Base-by-base conservation (phyloP, 2,888 invertebrate genomes). In the Oligia fasciuncula region DNA sequence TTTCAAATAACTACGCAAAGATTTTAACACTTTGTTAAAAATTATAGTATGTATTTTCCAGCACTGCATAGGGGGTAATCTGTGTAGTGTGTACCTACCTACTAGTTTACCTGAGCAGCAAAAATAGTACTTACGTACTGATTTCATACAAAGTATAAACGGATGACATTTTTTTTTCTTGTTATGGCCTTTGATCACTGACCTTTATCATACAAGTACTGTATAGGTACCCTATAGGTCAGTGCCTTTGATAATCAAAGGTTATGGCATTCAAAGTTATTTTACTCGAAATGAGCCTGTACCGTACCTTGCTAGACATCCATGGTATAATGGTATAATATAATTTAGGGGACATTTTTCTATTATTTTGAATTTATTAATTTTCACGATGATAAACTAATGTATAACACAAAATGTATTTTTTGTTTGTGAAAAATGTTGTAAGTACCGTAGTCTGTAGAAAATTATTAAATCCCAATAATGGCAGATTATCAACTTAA, bases 231-330 rank as follows among this genome's bases (percentile, higher is more conserved):
- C 29, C 0, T 29, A 29, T 1, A 29, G 29, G 29, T 29, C 29
- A 29, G 29, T 29, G 29, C 29, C n/a, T n/a, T n/a, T n/a, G n/a
- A n/a, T n/a, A n/a, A n/a, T n/a, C n/a, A n/a, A n/a, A n/a, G n/a
- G n/a, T n/a, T n/a, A n/a, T n/a, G n/a, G n/a, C n/a, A 29, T 29
- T 29, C 29, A 29, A 63, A 40, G 70, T 70, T 23, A 70, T 70
- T 51, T 54, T 29, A 51, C 14, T 70, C 9, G 35, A 8, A 35
- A 54, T 70, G 4, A 11, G 9, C 46, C 17, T 46, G n/a, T n/a
- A n/a, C n/a, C n/a, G 46, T 43, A 9, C 17, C 0, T 43, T n/a
- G 9, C 23, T 23, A 23, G n/a, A 43, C n/a, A 14, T n/a, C 8
- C 67, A 67, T 14, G 54, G 6, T 49, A 49, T 14, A 49, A 49